Base-by-base conservation (phyloP, 2,113 vertebrate genomes). In the Chauna torquata region DNA sequence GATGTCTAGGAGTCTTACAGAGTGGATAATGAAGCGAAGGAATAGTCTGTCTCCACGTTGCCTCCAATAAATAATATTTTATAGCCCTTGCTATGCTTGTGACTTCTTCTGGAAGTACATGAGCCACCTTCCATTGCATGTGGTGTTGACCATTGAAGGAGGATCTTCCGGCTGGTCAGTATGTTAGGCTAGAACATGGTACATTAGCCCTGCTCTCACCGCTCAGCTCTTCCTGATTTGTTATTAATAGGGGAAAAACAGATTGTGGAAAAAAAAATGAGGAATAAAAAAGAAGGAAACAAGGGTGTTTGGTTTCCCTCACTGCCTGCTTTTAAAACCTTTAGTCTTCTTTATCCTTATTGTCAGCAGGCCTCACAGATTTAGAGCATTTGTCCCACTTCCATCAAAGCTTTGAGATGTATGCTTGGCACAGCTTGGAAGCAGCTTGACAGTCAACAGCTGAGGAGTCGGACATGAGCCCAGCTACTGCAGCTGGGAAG, bases 371-470 rank as follows among this genome's bases (percentile, higher is more conserved):
- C 88, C 90, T 95, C 69, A 42, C 54, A 68, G 92, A 86, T 94
- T 86, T 22, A 77, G 84, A 95, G 91, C 66, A 9, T 82, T 94
- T 87, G 71, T 44, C 57, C 61, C 61, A 19, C 78, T 95, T 96
- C 9, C 23, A 74, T 65, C 78, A 50, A 69, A 88, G 95, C 75
- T 95, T 85, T 94, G 91, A 68, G 94, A 74, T 68, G 45, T 45
- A 4, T 0, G 1, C 55, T 91, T 97, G 92, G 92, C 95, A 83
- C 62, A 59, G 75, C 62, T 80, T 6, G 5, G 65, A 76, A 85
- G 42, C 78, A 96, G 86, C 86, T 90, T 94, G 81, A 88, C 86
- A 92, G 75, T 90, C 89, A 95, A 2, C 78, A 92, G 81, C 95
- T 91, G 94, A 97, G 83, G 49, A 45, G 70, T 95, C 38, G 1